A percentile compares a stretch with the other conserved stretches of the same genome.
Conservation (phyloP, 2,797 vertebrate genomes). For the Margarornis squamiger region DNA sequence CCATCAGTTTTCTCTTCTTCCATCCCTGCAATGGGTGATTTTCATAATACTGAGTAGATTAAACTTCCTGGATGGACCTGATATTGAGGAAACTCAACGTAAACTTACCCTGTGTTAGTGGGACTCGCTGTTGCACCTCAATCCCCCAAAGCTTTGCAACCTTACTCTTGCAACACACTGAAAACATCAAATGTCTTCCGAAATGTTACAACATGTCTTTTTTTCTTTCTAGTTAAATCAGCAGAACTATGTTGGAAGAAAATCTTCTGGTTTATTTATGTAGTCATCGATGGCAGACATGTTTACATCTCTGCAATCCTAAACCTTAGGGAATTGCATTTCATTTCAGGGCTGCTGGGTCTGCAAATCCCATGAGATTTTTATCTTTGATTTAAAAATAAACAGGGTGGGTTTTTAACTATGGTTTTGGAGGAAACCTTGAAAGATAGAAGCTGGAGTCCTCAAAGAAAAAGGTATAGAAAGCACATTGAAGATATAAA, state of each 20-base stretch:
- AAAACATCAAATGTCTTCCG: background rate
- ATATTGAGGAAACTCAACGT: background rate
- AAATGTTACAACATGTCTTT: background rate
- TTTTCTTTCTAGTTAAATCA: background rate
- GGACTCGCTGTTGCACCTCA: background rate
- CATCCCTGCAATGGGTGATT: background rate
- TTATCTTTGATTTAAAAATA: background rate
- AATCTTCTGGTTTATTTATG: background rate
- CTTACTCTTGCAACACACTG: background rate
- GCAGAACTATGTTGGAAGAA: background rate
- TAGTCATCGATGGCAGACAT: background rate
- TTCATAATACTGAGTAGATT: background rate
- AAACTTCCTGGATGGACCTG: background rate
- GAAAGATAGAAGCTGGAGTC: background rate
- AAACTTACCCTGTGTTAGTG: background rate
- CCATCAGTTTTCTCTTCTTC: background rate
- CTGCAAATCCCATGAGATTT: background rate
- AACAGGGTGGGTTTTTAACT: background rate
- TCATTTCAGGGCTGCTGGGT: background rate
- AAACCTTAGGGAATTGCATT: background rate
- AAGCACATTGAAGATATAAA: background rate
- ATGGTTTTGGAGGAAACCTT: background rate
- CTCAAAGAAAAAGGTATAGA: background rate
- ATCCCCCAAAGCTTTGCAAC: background rate
- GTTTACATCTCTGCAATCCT: constrained; percentile 21